Evolutionary conservation across 2,888 invertebrate genomes (phyloP).

Genomic region (Pandemis heparana): DNA sequence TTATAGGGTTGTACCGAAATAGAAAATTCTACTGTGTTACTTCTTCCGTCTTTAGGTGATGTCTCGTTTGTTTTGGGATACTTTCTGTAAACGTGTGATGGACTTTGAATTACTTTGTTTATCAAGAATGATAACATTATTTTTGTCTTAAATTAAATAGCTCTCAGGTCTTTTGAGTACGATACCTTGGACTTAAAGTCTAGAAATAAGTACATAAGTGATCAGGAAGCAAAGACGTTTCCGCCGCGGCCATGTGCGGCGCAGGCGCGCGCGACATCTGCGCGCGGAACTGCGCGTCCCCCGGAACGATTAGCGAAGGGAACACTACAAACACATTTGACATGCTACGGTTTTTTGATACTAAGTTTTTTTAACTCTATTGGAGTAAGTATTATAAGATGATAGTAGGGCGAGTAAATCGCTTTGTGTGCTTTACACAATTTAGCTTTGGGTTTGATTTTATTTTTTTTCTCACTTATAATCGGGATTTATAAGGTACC

Average conservation of each 20-base stretch:
- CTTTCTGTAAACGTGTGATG: neutral
- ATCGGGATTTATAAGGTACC: too few relatives aligned
- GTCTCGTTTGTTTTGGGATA: neutral
- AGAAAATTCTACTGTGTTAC: slow-evolving; percentile 17
- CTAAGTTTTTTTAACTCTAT: neutral
- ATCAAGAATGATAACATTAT: too few relatives aligned
- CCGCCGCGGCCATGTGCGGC: slow-evolving; percentile 58
- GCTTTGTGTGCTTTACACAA: too few relatives aligned
- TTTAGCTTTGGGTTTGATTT: too few relatives aligned
- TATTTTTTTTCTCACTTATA: too few relatives aligned
- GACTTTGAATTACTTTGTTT: neutral
- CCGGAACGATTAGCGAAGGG: slow-evolving; percentile 43
- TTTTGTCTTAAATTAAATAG: neutral
- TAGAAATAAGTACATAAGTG: slow-evolving; percentile 42
- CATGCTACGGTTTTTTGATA: slow-evolving; percentile 19
- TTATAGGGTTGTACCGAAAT: slow-evolving; percentile 40
- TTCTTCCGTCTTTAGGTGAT: slow-evolving; percentile 17
- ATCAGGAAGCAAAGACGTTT: slow-evolving; percentile 67
- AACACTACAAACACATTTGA: slow-evolving; percentile 45
- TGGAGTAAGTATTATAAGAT: neutral
- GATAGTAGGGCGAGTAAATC: neutral
- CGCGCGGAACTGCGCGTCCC: slow-evolving; percentile 38
- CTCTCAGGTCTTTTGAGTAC: neutral
- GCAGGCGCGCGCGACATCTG: slow-evolving; percentile 40
- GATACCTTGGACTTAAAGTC: neutral